Evolutionary conservation across 1,140 invertebrate genomes (phyloP).

Genomic region (Brachionus sp.): DNA sequence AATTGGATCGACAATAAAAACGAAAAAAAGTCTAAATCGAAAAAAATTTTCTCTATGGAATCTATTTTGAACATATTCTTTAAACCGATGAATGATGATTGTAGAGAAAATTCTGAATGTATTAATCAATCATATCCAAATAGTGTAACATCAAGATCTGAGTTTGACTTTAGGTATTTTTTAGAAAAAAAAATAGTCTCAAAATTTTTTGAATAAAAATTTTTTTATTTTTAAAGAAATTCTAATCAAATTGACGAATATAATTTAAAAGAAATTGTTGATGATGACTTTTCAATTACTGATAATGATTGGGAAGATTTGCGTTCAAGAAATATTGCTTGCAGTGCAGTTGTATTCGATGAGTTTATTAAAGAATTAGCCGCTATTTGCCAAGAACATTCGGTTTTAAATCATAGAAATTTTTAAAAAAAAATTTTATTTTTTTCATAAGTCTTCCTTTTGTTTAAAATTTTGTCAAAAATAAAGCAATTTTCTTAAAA

Average conservation of each 20-base stretch:
- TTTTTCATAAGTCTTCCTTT: constrained; percentile 24
- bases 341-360: constrained; percentile 81
- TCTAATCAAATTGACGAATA: background rate
- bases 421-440: background rate
- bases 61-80: constrained; percentile 27
- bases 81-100: background rate
- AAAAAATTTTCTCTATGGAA: constrained; percentile 35
- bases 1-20: background rate
- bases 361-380: constrained; percentile 90
- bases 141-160: background rate
- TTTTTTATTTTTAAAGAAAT: background rate
- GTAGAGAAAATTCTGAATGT: background rate
- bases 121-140: background rate
- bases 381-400: constrained; percentile 82
- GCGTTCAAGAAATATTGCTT: constrained; percentile 65
- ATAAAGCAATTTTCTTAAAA: too few species aligned
- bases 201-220: background rate
- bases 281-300: background rate
- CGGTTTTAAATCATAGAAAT: constrained; percentile 49
- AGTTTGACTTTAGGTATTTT: background rate
- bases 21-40: background rate
- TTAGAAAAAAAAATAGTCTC: background rate
- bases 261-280: background rate
- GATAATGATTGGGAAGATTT: constrained; percentile 53
- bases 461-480: background rate